Evolutionary conservation across 2,888 invertebrate species (phyloP).

Genomic region (Elysia crispata): DNA sequence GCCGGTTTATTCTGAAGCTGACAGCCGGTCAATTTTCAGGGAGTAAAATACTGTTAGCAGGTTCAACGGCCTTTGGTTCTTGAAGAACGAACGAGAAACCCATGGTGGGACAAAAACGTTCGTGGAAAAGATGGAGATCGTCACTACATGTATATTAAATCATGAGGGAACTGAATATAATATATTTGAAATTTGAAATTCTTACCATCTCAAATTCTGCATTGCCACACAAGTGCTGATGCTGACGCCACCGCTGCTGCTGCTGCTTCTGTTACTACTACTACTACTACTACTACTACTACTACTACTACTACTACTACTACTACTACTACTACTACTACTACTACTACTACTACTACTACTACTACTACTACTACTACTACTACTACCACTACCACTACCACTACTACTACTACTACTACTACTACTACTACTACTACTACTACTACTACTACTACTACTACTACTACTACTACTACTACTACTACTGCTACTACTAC

Average conservation of each 20-base stretch:
- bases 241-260: conserved; percentile 10
- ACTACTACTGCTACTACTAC: conserved; percentile 27
- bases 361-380: conserved; percentile 39
- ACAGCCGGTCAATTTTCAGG: too few species aligned
- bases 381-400: conserved; percentile 25
- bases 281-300: conserved; percentile 31
- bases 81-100: too few species aligned
- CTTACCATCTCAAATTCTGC: too few species aligned
- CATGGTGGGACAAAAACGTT: too few species aligned
- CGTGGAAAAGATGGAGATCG: too few species aligned
- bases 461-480: conserved; percentile 38
- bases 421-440: conserved; percentile 38
- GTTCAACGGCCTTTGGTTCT: too few species aligned
- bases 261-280: too few species aligned
- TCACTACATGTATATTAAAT: too few species aligned
- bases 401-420: conserved; percentile 36
- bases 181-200: too few species aligned
- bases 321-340: conserved; percentile 43
- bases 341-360: conserved; percentile 35
- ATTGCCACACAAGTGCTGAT: conserved; percentile 26
- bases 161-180: too few species aligned
- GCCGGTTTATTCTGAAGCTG: too few species aligned
- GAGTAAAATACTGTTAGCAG: too few species aligned
- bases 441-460: conserved; percentile 39
- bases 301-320: conserved; percentile 36